Base-by-base conservation (phyloP, 2,113 vertebrate species). In the Oryzias melastigma region DNA sequence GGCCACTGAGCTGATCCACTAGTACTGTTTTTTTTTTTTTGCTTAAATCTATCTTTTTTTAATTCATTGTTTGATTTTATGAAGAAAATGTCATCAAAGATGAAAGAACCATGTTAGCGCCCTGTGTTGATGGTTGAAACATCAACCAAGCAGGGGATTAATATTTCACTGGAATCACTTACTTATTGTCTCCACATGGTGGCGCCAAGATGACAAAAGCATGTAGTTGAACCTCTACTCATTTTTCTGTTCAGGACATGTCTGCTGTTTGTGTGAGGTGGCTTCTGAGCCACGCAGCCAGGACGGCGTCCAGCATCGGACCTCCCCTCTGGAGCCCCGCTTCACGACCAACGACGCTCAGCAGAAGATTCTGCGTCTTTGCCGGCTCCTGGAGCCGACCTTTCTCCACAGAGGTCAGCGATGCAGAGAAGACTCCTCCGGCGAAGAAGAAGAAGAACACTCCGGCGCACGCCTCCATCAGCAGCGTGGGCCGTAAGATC, bases 401-500 rank as follows among this genome's bases (percentile, higher is more conserved):
- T 61, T 49, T 82, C 2, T 93, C 84, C 65, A 91, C 90, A 44
- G 85, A 82, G 14, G 75, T 12, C 7, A 81, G 70, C 29, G 80
- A 82, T 12, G 18, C 60, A 24, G 71, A 77, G 3, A 78, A 75
- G 72, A 17, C 5, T 12, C n/a, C 55, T 17, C 25, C 41, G 3
- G 14, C 52, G 0, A 75, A 84, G 56, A 87, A 73, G n/a, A 91
- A 90, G 76, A 83, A 91, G 35, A 66, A 80, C 20, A 47, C 64
- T 3, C 54, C 52, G 45, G 74, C 72, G 15, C 45, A 27, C 4
- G 27, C 22, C 22, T 85, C 81, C 0, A 75, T 97, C 46, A 77
- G 83, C 85, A 94, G 87, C 0, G 69, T 91, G 0, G 97, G 97
- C 25, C 91, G 94, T 20, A 94, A 89, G 80, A 98, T 99, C 69